phyloP scores from a whole-genome alignment of 2,113 vertebrate species.

The Phylloscopus whistleri region DNA sequence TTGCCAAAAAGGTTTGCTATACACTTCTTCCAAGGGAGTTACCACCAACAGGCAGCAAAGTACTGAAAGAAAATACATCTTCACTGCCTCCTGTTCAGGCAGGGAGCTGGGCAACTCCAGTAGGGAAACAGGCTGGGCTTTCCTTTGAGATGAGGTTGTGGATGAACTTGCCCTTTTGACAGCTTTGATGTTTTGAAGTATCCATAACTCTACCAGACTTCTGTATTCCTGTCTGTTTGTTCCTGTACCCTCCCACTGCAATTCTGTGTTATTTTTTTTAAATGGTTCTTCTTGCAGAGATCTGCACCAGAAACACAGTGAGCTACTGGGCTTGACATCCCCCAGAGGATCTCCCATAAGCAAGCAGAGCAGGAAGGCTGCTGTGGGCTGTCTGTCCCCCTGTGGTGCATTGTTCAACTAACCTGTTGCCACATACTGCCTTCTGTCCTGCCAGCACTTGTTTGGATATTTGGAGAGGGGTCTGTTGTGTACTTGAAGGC shows the following conservation, averaged over 20 bases:
- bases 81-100: not conserved
- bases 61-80: not conserved
- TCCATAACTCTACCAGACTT: not conserved
- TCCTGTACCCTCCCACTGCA: not conserved
- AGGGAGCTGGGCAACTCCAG: not conserved
- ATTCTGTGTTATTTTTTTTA: not conserved
- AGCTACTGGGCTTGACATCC: not conserved
- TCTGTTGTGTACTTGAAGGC: not conserved
- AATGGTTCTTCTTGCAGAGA: not conserved
- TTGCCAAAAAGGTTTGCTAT: not conserved
- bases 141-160: not conserved
- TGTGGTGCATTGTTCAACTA: not conserved
- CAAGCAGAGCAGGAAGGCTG: not conserved
- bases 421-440: not conserved
- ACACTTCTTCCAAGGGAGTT: not conserved
- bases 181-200: not conserved
- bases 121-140: not conserved
- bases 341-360: not conserved
- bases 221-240: not conserved
- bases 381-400: not conserved
- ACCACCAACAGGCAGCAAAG: not conserved
- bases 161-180: not conserved
- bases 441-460: not conserved
- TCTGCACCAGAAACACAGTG: not conserved
- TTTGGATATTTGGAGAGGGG: fast-evolving